Evolutionary conservation across 2,113 vertebrate genomes (phyloP).

Genomic region (Dicrurus megarhynchus): DNA sequence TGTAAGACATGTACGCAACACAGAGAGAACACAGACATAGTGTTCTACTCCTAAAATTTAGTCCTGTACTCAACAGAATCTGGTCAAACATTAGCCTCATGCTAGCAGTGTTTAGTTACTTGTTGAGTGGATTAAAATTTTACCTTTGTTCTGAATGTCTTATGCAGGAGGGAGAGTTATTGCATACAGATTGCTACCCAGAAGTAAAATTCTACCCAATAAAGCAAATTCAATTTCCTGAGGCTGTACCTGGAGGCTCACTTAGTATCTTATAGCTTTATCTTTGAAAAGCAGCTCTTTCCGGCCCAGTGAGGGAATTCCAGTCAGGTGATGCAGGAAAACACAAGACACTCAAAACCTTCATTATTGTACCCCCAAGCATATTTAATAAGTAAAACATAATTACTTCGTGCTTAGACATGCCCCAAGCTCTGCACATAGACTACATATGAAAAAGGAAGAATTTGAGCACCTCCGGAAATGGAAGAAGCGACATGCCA

Average conservation of each 20-base stretch:
- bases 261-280: background rate
- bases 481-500: slow-evolving; percentile 97
- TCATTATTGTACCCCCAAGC: background rate
- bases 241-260: background rate
- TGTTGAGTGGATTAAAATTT: background rate
- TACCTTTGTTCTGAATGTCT: background rate
- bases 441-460: background rate
- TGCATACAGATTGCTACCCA: background rate
- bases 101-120: background rate
- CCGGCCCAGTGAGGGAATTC: background rate
- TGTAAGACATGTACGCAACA: background rate
- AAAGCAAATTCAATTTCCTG: background rate
- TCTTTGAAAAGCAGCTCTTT: background rate
- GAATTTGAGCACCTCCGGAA: slow-evolving; percentile 86
- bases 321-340: background rate
- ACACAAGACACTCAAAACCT: background rate
- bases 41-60: background rate
- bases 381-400: background rate
- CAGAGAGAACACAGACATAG: background rate
- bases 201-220: background rate
- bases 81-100: background rate
- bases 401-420: background rate
- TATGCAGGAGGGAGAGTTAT: background rate
- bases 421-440: background rate
- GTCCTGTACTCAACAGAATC: background rate